Conservation (phyloP, 2,797 vertebrate species). For the Varecia variegata region DNA sequence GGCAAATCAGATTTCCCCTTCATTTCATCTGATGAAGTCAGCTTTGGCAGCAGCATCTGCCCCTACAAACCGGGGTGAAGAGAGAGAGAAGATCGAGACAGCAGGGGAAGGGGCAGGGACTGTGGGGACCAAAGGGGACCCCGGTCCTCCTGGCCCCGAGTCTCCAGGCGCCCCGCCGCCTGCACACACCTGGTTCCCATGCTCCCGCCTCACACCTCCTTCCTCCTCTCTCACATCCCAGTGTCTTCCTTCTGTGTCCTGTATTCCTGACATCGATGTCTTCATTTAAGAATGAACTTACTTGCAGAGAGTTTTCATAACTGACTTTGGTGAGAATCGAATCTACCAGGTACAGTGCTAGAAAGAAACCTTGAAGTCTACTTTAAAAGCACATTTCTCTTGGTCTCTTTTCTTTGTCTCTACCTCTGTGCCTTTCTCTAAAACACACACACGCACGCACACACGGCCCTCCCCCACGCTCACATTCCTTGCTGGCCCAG, state of each 20-base stretch:
- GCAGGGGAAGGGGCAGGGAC: neutral
- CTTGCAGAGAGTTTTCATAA: neutral
- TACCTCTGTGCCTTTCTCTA: neutral
- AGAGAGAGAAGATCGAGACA: neutral
- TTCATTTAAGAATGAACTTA: neutral
- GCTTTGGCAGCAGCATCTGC: conserved; percentile 58
- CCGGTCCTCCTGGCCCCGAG: neutral
- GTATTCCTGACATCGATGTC: neutral
- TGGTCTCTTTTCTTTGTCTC: neutral
- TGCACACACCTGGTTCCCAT: fast-evolving
- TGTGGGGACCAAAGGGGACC: neutral
- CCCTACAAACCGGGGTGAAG: neutral
- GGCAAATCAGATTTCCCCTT: conserved; percentile 71
- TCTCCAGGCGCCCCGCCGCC: fast-evolving
- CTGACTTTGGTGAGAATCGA: neutral
- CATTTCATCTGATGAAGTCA: conserved; percentile 66
- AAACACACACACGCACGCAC: neutral
- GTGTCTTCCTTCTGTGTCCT: neutral
- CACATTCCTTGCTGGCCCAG: neutral
- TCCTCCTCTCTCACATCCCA: fast-evolving
- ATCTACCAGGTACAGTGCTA: neutral
- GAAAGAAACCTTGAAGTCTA: neutral
- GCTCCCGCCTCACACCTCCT: neutral
- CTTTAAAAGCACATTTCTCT: neutral
- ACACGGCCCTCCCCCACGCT: neutral